These are phyloP conservation scores for Sebastes ruberrimus DNA, from an alignment of 2,797 vertebrate genomes.

Conservation along the genomic window DNA sequence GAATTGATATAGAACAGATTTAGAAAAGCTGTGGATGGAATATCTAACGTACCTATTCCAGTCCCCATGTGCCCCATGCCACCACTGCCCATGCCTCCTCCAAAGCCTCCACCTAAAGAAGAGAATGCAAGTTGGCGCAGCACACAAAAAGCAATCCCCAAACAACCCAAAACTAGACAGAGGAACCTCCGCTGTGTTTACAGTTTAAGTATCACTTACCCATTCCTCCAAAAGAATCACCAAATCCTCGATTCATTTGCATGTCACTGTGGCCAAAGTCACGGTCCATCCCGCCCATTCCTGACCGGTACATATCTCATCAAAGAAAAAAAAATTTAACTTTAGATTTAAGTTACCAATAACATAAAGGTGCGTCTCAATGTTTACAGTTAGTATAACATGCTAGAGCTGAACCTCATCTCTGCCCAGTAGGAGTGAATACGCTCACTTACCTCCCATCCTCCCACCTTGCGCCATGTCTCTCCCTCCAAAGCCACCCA, in stretches of 20 bases:
- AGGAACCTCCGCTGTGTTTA: neutral
- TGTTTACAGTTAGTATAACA: neutral
- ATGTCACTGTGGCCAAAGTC: slow-evolving; percentile 94
- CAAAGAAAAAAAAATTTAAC: neutral
- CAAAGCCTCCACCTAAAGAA: slow-evolving; percentile 90
- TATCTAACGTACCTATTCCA: slow-evolving; percentile 91
- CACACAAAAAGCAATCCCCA: too few species aligned
- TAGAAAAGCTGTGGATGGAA: slow-evolving; percentile 21
- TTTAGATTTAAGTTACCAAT: neutral
- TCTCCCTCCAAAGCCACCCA: slow-evolving; percentile 90
- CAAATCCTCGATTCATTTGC: slow-evolving; percentile 92
- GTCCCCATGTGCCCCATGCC: slow-evolving; percentile 92
- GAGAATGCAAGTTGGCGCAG: slow-evolving; percentile 37
- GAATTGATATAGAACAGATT: neutral
- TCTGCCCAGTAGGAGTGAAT: neutral
- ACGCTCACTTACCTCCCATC: slow-evolving; percentile 88
- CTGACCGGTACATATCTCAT: slow-evolving; percentile 92
- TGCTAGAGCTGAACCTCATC: neutral
- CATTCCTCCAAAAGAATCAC: slow-evolving; percentile 95
- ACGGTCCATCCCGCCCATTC: slow-evolving; percentile 93
- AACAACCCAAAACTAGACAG: neutral
- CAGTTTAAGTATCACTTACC: slow-evolving; percentile 76
- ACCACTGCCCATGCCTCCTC: slow-evolving; percentile 92
- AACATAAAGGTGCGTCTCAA: neutral
- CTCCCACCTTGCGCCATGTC: slow-evolving; percentile 85